A percentile compares a stretch with the other conserved stretches of the same genome.
Evolutionary conservation across 2,797 vertebrate genomes (phyloP).

Genomic region (Urosaurus nigricauda): DNA sequence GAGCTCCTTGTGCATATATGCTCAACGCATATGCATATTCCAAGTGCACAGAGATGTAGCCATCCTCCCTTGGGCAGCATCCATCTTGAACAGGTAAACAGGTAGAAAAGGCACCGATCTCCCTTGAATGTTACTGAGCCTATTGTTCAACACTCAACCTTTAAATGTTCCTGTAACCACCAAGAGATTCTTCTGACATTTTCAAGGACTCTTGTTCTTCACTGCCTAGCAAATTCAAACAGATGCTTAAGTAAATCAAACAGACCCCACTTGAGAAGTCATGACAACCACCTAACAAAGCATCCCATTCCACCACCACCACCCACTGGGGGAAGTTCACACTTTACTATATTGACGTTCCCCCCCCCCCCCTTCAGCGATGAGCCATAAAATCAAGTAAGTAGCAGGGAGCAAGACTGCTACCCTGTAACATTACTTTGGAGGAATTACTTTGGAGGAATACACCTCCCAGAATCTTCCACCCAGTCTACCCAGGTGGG

Average conservation of each 20-base stretch:
- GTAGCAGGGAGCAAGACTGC: background rate
- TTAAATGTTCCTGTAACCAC: background rate
- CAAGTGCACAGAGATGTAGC: background rate
- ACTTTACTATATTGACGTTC: background rate
- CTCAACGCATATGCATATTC: too few species aligned
- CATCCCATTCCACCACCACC: background rate
- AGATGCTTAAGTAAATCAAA: background rate
- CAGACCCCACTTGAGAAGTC: background rate
- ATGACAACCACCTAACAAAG: slow-evolving; percentile 33
- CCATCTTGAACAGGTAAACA: background rate
- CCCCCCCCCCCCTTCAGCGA: background rate
- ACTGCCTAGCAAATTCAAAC: slow-evolving; percentile 4
- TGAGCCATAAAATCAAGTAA: background rate
- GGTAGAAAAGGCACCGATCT: background rate
- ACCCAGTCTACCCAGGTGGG: too few species aligned
- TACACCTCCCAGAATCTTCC: too few species aligned
- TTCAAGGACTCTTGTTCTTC: slow-evolving; percentile 9
- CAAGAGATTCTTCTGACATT: slow-evolving; percentile 6
- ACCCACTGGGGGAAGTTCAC: background rate
- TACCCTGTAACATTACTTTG: too few species aligned
- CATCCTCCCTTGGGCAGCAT: background rate
- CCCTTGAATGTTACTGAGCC: background rate
- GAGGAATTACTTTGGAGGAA: too few species aligned
- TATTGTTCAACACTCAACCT: background rate
- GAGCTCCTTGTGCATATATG: background rate